These are phyloP conservation scores for Scophthalmus maximus DNA, from an alignment of 2,113 vertebrate genomes.

Conservation along the genomic window DNA sequence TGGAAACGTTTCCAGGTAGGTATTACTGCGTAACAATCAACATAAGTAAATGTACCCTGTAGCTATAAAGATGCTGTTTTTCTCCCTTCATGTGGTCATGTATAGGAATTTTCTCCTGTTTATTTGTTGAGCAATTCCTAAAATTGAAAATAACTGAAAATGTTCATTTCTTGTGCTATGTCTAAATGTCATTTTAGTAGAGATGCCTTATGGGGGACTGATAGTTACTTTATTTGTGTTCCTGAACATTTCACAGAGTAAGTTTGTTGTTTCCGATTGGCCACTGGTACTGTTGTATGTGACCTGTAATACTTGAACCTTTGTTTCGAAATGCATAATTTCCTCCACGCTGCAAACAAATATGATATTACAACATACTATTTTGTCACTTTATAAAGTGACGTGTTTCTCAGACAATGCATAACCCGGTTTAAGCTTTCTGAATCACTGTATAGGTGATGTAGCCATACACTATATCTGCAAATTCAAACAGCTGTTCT, in stretches of 20 bases:
- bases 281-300: slow-evolving; percentile 24
- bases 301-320: slow-evolving; percentile 54
- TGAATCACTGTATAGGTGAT: slow-evolving; percentile 4
- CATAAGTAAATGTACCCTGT: background rate
- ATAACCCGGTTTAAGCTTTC: background rate
- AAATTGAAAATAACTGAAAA: background rate
- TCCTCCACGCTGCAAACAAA: slow-evolving; percentile 5
- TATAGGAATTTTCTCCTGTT: background rate
- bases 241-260: background rate
- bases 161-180: slow-evolving; percentile 13
- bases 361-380: slow-evolving; percentile 5
- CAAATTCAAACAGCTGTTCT: slow-evolving; percentile 13
- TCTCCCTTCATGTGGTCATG: background rate
- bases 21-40: background rate
- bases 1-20: too few relatives aligned
- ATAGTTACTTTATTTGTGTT: background rate
- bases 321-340: slow-evolving; percentile 36
- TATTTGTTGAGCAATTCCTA: slow-evolving; percentile 10
- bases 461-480: slow-evolving; percentile 11
- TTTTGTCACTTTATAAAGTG: slow-evolving; percentile 2
- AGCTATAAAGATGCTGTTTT: slow-evolving; percentile 18
- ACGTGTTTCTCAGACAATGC: slow-evolving; percentile 24
- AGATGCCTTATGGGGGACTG: slow-evolving; percentile 32
- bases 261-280: too few relatives aligned
- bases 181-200: slow-evolving; percentile 38